These are phyloP conservation scores for Helicoverpa armigera DNA, from an alignment of 1,140 invertebrate species.

Conservation along the genomic window DNA sequence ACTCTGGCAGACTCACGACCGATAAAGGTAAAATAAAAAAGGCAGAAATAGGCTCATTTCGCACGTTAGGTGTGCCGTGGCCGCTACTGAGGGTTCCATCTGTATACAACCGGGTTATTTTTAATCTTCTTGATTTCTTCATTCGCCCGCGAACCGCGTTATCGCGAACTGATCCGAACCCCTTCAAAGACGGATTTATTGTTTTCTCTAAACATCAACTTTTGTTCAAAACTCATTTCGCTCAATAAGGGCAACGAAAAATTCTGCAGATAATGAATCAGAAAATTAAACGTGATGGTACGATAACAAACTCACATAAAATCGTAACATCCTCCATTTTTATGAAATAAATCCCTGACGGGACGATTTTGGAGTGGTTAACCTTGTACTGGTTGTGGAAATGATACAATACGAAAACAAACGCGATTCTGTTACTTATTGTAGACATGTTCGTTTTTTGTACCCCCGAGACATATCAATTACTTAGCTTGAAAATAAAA, in stretches of 20 bases:
- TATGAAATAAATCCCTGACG: slow-evolving; percentile 39
- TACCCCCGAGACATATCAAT: slow-evolving; percentile 40
- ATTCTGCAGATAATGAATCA: neutral
- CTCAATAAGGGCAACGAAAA: neutral
- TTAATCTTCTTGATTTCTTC: slow-evolving; percentile 49
- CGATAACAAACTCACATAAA: slow-evolving; percentile 9
- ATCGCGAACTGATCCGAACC: slow-evolving; percentile 1
- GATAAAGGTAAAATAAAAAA: slow-evolving; percentile 45
- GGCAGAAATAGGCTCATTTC: slow-evolving; percentile 47
- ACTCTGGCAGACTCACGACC: slow-evolving; percentile 27
- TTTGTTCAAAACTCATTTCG: neutral
- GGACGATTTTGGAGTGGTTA: slow-evolving; percentile 30
- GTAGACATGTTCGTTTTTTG: slow-evolving; percentile 39
- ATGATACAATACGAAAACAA: slow-evolving; percentile 45
- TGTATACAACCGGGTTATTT: slow-evolving; percentile 46
- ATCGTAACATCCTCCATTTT: slow-evolving; percentile 26
- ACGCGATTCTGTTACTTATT: slow-evolving; percentile 40
- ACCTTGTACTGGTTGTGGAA: slow-evolving; percentile 20
- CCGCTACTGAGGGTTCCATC: slow-evolving; percentile 19
- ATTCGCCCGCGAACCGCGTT: slow-evolving; percentile 22
- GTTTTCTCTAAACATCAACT: slow-evolving; percentile 3
- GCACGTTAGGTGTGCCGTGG: slow-evolving; percentile 39
- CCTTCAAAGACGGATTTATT: slow-evolving; percentile 1
- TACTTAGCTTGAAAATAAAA: slow-evolving; percentile 38
- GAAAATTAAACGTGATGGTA: slow-evolving; percentile 9